A percentile compares a stretch with the other conserved stretches of the same genome.
phyloP scores from a whole-genome alignment of 2,888 invertebrate species.

The Sarcophaga subvicina region DNA sequence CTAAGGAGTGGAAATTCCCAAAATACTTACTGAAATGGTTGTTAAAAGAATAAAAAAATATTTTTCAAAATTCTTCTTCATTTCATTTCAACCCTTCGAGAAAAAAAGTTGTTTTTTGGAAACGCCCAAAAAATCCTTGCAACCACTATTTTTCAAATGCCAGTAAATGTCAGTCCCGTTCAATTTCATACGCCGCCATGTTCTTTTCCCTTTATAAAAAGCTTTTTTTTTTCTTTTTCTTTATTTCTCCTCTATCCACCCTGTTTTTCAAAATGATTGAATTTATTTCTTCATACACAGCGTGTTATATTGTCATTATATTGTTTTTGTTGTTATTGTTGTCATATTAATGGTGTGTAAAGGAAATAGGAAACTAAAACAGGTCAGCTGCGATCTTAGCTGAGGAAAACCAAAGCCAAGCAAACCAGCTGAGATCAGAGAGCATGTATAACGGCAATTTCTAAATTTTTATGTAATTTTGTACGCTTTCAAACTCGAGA shows the following conservation, averaged over 20 bases:
- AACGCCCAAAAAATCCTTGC: constrained; percentile 11
- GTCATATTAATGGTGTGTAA: constrained; percentile 40
- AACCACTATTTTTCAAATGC: neutral
- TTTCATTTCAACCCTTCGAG: constrained; percentile 1
- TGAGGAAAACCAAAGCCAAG: constrained; percentile 19
- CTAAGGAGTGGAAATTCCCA: constrained; percentile 39
- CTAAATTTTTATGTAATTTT: constrained; percentile 1
- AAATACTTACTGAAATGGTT: neutral
- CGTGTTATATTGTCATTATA: neutral
- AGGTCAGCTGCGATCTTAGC: constrained; percentile 54
- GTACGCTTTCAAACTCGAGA: constrained; percentile 5
- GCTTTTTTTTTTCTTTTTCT: constrained; percentile 35
- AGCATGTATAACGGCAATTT: constrained; percentile 48
- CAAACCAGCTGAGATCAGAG: neutral
- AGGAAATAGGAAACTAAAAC: constrained; percentile 69
- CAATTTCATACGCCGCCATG: neutral
- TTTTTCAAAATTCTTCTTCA: neutral
- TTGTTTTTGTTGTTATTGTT: constrained; percentile 21
- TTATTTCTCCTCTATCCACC: constrained; percentile 43
- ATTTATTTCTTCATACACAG: neutral
- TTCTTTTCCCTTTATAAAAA: constrained; percentile 18
- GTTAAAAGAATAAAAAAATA: neutral
- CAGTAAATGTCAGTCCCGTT: neutral
- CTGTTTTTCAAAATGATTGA: constrained; percentile 11
- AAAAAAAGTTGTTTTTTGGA: neutral